These are phyloP conservation scores for Tetramorium bicarinatum DNA, from an alignment of 2,888 invertebrate species.

Conservation along the genomic window DNA sequence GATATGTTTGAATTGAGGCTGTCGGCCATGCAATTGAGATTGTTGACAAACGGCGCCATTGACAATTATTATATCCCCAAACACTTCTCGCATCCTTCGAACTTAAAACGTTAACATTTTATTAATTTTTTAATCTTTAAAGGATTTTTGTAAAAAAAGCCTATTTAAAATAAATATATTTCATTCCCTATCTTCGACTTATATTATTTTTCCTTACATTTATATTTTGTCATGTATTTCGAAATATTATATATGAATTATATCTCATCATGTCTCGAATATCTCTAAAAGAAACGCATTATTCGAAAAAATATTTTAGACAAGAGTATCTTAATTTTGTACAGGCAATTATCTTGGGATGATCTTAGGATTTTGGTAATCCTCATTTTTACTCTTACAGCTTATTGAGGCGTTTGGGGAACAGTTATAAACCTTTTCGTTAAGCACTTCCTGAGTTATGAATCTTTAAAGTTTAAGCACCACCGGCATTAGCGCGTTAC, in stretches of 20 bases:
- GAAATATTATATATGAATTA: background rate
- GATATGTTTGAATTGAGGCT: background rate
- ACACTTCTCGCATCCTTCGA: no score
- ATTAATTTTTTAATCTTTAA: background rate
- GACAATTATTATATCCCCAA: background rate
- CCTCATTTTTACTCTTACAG: background rate
- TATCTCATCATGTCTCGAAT: background rate
- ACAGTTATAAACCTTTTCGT: background rate
- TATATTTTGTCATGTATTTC: no score
- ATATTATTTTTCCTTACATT: background rate
- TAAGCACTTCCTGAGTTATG: slow-evolving; percentile 5
- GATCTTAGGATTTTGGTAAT: background rate
- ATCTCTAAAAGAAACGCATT: background rate
- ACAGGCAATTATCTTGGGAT: background rate
- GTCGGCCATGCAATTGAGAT: background rate
- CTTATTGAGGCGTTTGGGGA: background rate
- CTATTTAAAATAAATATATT: background rate
- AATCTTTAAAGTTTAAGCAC: slow-evolving; percentile 10
- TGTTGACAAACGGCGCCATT: background rate
- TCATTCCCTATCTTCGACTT: background rate
- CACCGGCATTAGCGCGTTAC: background rate
- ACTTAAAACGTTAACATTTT: background rate
- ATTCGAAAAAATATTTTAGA: background rate
- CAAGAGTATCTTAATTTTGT: background rate
- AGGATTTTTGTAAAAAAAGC: background rate